A percentile compares a stretch with the other conserved stretches of the same genome.
phyloP scores from a whole-genome alignment of 1,140 invertebrate species.

The Fopius arisanus region DNA sequence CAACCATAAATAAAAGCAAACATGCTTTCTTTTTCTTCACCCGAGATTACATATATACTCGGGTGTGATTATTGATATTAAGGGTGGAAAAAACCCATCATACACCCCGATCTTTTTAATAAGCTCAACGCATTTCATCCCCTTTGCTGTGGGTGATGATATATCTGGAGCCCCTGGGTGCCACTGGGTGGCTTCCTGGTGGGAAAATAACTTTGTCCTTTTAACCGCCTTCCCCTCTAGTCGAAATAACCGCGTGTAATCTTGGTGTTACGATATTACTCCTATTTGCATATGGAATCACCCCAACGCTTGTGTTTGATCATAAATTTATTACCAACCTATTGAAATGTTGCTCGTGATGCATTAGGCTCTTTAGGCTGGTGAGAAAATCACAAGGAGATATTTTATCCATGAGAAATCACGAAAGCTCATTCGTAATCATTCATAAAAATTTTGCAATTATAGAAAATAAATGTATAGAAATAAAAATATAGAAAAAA shows the following conservation, averaged over 20 bases:
- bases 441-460: no score
- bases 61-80: constrained; percentile 29
- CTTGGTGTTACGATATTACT: constrained; percentile 47
- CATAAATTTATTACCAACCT: constrained; percentile 48
- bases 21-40: neutral
- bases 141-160: neutral
- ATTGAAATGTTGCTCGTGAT: constrained; percentile 1
- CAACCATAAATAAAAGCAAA: constrained; percentile 47
- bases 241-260: constrained; percentile 50
- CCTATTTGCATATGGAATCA: constrained; percentile 48
- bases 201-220: constrained; percentile 38
- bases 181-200: constrained; percentile 22
- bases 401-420: neutral
- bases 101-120: constrained; percentile 43
- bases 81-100: neutral
- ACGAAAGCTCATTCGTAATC: no score
- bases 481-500: no score
- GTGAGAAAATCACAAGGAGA: neutral
- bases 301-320: constrained; percentile 27
- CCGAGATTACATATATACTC: constrained; percentile 8
- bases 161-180: neutral
- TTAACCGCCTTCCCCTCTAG: neutral
- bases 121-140: constrained; percentile 30
- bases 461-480: neutral
- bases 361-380: neutral